These are phyloP conservation scores for Matsumyia berberina DNA, from an alignment of 2,888 invertebrate genomes.

Conservation along the genomic window DNA sequence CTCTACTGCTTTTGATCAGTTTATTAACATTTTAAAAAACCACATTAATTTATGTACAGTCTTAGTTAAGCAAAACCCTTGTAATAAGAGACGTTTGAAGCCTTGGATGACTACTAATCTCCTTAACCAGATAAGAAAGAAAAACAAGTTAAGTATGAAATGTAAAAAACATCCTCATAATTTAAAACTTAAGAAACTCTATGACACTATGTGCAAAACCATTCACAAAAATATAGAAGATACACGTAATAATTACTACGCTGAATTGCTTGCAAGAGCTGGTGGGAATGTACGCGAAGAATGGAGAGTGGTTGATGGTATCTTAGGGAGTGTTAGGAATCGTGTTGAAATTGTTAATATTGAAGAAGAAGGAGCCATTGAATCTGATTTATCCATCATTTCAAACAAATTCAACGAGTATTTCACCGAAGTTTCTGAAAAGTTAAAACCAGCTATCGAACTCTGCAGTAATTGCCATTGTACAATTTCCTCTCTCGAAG, in stretches of 20 bases:
- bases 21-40: background rate
- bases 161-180: conserved; percentile 18
- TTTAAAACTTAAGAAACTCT: background rate
- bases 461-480: too few species aligned
- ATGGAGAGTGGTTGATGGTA: too few species aligned
- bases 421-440: conserved; percentile 20
- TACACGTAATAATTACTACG: conserved; percentile 6
- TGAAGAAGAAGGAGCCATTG: too few species aligned
- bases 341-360: too few species aligned
- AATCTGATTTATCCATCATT: too few species aligned
- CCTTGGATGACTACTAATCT: conserved; percentile 10
- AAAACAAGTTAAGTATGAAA: conserved; percentile 4
- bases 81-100: conserved; percentile 9
- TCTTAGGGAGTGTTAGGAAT: background rate
- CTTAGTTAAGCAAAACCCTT: background rate
- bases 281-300: too few species aligned
- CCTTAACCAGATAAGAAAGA: conserved; percentile 4
- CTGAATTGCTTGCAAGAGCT: background rate
- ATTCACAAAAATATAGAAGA: conserved; percentile 1
- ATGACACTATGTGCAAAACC: background rate
- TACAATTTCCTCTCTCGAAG: too few species aligned
- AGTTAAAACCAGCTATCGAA: background rate
- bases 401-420: conserved; percentile 1
- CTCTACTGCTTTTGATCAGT: background rate
- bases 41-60: conserved; percentile 1